Evolutionary conservation across 1,140 invertebrate species (phyloP).

Genomic region (Laupala kohalensis): DNA sequence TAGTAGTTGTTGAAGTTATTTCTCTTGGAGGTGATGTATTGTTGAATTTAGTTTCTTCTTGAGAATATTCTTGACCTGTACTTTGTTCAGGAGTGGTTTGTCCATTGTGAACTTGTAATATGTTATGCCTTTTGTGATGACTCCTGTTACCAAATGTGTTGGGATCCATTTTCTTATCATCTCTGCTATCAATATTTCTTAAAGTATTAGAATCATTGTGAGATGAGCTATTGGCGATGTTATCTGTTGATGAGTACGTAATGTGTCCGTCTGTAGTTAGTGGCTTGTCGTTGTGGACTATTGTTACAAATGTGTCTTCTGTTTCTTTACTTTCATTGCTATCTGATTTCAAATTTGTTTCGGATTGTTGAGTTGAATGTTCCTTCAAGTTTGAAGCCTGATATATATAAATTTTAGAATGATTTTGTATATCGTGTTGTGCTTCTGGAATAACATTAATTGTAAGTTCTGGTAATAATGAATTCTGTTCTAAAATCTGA

Average conservation of each 20-base stretch:
- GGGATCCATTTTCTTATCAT: too few species aligned
- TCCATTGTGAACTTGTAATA: too few species aligned
- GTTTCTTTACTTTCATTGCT: neutral
- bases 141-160: too few species aligned
- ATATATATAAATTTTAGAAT: neutral
- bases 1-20: too few species aligned
- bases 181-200: too few species aligned
- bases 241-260: neutral
- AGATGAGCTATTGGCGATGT: too few species aligned
- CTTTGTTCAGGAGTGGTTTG: too few species aligned
- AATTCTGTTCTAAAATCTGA: neutral
- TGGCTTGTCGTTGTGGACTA: neutral
- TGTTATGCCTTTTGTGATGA: too few species aligned
- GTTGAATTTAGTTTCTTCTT: too few species aligned
- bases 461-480: neutral
- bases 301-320: neutral
- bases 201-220: too few species aligned
- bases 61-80: too few species aligned
- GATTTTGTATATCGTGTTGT: neutral
- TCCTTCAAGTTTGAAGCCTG: neutral
- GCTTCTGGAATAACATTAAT: neutral
- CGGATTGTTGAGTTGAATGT: neutral
- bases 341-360: neutral
- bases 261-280: neutral
- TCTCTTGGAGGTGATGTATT: too few species aligned